Evolutionary conservation across 2,888 invertebrate species (phyloP).

Genomic region (Iphiclides podalirius): DNA sequence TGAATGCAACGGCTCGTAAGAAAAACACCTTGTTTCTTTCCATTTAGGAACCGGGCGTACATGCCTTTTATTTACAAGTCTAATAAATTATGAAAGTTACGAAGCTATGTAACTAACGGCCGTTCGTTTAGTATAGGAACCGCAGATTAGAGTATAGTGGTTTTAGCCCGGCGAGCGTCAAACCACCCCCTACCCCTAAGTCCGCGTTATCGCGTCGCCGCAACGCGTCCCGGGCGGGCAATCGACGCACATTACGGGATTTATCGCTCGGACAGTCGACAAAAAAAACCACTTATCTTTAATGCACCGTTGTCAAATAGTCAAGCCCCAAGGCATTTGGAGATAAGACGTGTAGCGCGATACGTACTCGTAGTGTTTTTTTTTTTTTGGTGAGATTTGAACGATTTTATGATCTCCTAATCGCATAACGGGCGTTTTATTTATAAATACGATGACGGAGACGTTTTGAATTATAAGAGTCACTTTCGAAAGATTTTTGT

Average conservation of each 20-base stretch:
- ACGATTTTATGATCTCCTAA: not conserved
- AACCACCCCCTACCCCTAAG: constrained; percentile 8
- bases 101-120: too few species aligned
- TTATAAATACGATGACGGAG: not conserved
- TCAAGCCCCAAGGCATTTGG: not conserved
- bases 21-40: too few species aligned
- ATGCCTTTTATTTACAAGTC: too few species aligned
- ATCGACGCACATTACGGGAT: constrained; percentile 7
- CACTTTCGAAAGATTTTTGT: too few species aligned
- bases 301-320: constrained; percentile 3
- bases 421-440: not conserved
- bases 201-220: constrained; percentile 7
- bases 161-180: not conserved
- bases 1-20: too few species aligned
- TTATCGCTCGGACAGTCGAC: constrained; percentile 15
- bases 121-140: too few species aligned
- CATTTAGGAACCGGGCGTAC: too few species aligned
- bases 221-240: constrained; percentile 2
- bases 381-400: not conserved
- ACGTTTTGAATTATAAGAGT: not conserved
- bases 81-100: too few species aligned
- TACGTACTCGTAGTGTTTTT: too few species aligned
- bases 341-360: not conserved
- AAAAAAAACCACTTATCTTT: constrained; percentile 15
- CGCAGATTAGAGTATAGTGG: too few species aligned